Base-by-base conservation (phyloP, 2,797 vertebrate species). In the Bradypodion pumilum region DNA sequence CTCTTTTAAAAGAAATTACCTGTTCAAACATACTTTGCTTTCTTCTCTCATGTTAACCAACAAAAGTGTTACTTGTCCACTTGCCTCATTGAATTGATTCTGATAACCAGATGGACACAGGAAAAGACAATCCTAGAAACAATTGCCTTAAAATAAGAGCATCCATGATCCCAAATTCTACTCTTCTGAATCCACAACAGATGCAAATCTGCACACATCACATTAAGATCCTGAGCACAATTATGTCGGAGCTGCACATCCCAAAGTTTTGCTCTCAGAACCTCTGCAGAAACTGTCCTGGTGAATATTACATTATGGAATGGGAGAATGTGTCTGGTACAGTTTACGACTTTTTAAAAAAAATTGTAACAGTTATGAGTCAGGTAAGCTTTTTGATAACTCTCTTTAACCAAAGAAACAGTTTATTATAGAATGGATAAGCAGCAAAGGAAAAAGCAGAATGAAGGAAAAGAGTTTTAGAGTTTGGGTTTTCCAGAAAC, bases 391-490 rank as follows among this genome's bases (percentile, higher is more conserved):
- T 87, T 90, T 77, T 81, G 62, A 74, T 0, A 0, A 42, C 65
- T 0, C 87, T 13, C 82, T 52, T 88, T 56, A 74, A 68, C 46
- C 87, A 91, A 87, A 78, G 65, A 66, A 73, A 62, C 0, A 1
- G 80, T 0, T 80, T 83, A 89, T 78, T 88, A 66, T 19, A 68
- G 73, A 85, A 15, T 70, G 66, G 84, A 88, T 59, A 85, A 23
- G 74, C 76, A 75, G 72, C 42, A 85, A 75, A 85, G 82, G 15
- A 77, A 74, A 88, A 82, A 4, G 19, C 82, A 80, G 85, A 74
- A 46, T 46, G 72, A 29, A 23, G 1, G 19, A 81, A 78, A 69
- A 83, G 0, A 0, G 75, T 49, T 49, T 46, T 49, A 49, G 46
- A 49, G 46, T 49, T 49, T 49, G 46, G 7, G 46, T 56, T 83